Evolutionary conservation across 2,888 invertebrate genomes (phyloP), one percentile per base, ranked within the genome.

Genomic region (Helleia helle): DNA sequence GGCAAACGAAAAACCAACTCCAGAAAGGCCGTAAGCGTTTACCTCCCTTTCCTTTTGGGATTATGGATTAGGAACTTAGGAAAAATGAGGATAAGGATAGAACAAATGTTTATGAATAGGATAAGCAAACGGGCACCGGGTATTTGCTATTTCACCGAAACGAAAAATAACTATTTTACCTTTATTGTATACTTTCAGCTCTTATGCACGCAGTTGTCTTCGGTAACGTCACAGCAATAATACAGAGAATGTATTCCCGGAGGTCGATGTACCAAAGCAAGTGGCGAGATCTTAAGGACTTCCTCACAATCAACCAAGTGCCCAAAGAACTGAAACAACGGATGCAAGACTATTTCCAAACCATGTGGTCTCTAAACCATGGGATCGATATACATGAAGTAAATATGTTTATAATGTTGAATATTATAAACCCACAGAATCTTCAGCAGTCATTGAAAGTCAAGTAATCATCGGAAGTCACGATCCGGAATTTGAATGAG

Each of bases 191-290:
- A 13, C 26, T 37, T 27, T 7, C 84, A 97, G 97, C 97, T 34
- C 87, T 98, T 62, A 97, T 97, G 97, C 97, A 97, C 75, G 97
- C 97, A 12, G 95, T 96, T 40, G 97, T 98, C 28, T 97, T 98
- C 69, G 97, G 97, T 71, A 97, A 97, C 76, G 97, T 98, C 55
- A 97, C 97, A 9, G 97, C 97, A 40, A 96, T 97, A 59, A 97
- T 98, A 64, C 97, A 97, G 71, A 87, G 97, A 55, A 96, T 97
- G 95, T 98, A 97, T 77, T 94, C 96, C 1, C 88, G 97, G 29
- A 88, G 96, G 27, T 96, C 96, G 3, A 89, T 95, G 64, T 97
- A 96, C 71, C 97, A 97, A 71, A 94, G 93, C 58, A 97, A 96
- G 84, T 95, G 96, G 91, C 87, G 96, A 43, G 97, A 97, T 72